Conservation (phyloP, 2,113 vertebrate genomes). For the Lota lota region DNA sequence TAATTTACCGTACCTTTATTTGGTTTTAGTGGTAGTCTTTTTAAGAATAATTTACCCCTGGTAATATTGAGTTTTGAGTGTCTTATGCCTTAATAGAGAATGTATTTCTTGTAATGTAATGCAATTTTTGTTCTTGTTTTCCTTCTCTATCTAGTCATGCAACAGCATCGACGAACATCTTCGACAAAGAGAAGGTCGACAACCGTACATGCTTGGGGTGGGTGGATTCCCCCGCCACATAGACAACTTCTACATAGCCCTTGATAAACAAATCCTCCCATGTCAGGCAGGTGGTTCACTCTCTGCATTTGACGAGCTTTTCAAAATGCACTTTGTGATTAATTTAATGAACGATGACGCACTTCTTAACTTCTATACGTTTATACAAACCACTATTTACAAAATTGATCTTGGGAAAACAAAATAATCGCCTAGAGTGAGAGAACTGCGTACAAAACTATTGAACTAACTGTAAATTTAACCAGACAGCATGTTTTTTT, state of each 20-base stretch:
- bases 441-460: too few relatives aligned
- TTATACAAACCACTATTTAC: too few relatives aligned
- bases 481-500: constrained; percentile 17
- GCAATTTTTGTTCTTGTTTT: not conserved
- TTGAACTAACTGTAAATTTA: constrained; percentile 4
- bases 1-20: too few relatives aligned
- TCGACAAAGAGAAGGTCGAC: not conserved
- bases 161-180: not conserved
- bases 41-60: too few relatives aligned
- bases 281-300: too few relatives aligned
- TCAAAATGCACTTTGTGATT: constrained; percentile 29
- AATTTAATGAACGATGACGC: constrained; percentile 17
- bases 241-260: too few relatives aligned
- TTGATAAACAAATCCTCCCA: too few relatives aligned
- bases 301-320: too few relatives aligned
- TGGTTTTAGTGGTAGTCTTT: too few relatives aligned
- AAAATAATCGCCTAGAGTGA: constrained; percentile 18
- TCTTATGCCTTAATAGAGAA: too few relatives aligned
- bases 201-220: not conserved
- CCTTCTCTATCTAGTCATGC: too few relatives aligned
- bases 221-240: constrained; percentile 2
- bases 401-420: not conserved
- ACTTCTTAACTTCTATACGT: constrained; percentile 13
- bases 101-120: not conserved
- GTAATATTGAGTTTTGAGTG: too few relatives aligned